These are phyloP conservation scores for Hypomesus transpacificus DNA, from an alignment of 2,113 vertebrate genomes.

Conservation along the genomic window DNA sequence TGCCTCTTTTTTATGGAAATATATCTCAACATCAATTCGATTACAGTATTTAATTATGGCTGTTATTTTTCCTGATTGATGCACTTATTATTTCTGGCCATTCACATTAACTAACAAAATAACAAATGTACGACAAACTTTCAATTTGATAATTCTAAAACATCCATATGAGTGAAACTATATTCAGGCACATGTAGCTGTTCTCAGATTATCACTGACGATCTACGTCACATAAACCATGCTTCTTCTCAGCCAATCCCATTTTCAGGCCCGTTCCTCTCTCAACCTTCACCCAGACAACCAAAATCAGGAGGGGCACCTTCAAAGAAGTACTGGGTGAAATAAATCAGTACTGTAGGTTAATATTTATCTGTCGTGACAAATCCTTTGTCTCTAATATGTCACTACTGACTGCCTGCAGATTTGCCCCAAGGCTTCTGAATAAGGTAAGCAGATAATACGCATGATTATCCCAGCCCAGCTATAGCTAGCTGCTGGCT, in stretches of 20 bases:
- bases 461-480: constrained; percentile 4
- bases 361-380: constrained; percentile 38
- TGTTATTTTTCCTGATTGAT: too few species aligned
- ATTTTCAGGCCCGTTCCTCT: not conserved
- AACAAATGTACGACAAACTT: too few species aligned
- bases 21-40: too few species aligned
- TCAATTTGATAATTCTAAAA: too few species aligned
- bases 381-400: constrained; percentile 63
- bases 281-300: constrained; percentile 3
- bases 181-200: too few species aligned
- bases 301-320: constrained; percentile 70
- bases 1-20: too few species aligned
- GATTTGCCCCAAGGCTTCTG: constrained; percentile 77
- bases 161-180: too few species aligned
- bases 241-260: not conserved
- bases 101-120: too few species aligned
- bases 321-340: constrained; percentile 68
- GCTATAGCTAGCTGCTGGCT: not conserved
- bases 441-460: constrained; percentile 64
- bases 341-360: constrained; percentile 53
- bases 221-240: constrained; percentile 1
- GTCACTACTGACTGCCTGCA: constrained; percentile 80
- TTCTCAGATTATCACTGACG: too few species aligned
- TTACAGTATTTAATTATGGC: too few species aligned
- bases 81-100: too few species aligned